These are phyloP conservation scores for Sula dactylatra DNA, from an alignment of 2,113 vertebrate genomes.

Conservation along the genomic window DNA sequence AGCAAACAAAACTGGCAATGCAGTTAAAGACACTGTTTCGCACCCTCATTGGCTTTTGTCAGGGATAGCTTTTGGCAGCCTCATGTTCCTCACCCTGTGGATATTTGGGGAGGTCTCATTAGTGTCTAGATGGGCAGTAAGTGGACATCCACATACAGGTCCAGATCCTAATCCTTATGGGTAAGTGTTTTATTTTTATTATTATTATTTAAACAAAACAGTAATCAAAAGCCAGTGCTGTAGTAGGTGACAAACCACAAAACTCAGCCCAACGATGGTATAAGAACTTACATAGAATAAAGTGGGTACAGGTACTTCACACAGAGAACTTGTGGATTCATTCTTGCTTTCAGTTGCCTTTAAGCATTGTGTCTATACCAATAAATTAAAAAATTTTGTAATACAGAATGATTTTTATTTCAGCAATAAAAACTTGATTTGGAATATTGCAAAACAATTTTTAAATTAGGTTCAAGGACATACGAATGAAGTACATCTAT, in stretches of 20 bases:
- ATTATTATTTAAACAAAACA: not conserved
- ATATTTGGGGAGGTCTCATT: slow-evolving; percentile 77
- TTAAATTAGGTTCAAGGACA: not conserved
- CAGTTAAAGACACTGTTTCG: not conserved
- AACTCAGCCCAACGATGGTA: not conserved
- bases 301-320: not conserved
- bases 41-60: slow-evolving; percentile 45
- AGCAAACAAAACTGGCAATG: not conserved
- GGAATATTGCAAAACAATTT: not conserved
- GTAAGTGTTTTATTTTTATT: slow-evolving; percentile 24
- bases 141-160: slow-evolving; percentile 71
- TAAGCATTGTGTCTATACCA: not conserved
- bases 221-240: not conserved
- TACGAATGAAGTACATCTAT: not conserved
- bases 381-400: not conserved
- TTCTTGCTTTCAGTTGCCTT: not conserved
- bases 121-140: slow-evolving; percentile 78
- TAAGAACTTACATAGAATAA: not conserved
- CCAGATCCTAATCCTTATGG: slow-evolving; percentile 76
- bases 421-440: not conserved
- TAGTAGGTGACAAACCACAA: not conserved
- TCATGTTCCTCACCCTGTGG: slow-evolving; percentile 73
- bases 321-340: not conserved
- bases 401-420: not conserved
- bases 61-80: slow-evolving; percentile 69